phyloP scores from a whole-genome alignment of 2,797 vertebrate species.

The Hapalemur alaotrensis region DNA sequence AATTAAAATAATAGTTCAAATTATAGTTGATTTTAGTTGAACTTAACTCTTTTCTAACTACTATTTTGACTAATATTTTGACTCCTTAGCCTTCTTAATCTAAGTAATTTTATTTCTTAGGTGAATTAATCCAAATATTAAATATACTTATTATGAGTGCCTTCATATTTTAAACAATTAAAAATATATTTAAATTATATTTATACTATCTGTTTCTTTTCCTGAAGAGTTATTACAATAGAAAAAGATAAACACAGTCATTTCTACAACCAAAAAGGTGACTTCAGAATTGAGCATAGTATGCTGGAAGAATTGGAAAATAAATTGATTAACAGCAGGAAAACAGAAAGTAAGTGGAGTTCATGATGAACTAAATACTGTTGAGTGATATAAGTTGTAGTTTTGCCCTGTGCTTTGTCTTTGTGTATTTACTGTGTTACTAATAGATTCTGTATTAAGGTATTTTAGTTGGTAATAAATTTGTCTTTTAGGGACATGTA shows the following conservation, averaged over 20 bases:
- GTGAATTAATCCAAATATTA: conserved; percentile 8
- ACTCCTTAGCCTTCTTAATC: not conserved
- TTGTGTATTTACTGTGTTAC: not conserved
- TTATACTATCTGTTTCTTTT: conserved; percentile 66
- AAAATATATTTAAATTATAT: conserved; percentile 39
- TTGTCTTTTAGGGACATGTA: not conserved
- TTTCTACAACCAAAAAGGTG: conserved; percentile 87
- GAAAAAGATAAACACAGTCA: conserved; percentile 89
- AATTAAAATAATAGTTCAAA: conserved; percentile 38
- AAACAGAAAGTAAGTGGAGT: conserved; percentile 88
- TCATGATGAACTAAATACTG: not conserved
- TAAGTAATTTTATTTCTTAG: not conserved
- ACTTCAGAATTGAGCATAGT: conserved; percentile 85
- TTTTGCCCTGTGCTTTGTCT: not conserved
- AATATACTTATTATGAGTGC: conserved; percentile 1
- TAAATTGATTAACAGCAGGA: conserved; percentile 85
- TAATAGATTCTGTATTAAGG: not conserved
- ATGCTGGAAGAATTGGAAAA: conserved; percentile 88
- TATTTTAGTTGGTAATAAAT: not conserved
- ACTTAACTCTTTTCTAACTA: not conserved
- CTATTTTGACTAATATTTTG: not conserved
- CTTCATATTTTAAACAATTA: conserved; percentile 52
- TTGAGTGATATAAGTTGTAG: not conserved
- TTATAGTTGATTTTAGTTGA: conserved; percentile 6
- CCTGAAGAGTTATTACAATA: conserved; percentile 88